Evolutionary conservation across 2,888 invertebrate species (phyloP), one percentile per base, ranked within the genome.

Genomic region (Lamellibrachia satsuma): DNA sequence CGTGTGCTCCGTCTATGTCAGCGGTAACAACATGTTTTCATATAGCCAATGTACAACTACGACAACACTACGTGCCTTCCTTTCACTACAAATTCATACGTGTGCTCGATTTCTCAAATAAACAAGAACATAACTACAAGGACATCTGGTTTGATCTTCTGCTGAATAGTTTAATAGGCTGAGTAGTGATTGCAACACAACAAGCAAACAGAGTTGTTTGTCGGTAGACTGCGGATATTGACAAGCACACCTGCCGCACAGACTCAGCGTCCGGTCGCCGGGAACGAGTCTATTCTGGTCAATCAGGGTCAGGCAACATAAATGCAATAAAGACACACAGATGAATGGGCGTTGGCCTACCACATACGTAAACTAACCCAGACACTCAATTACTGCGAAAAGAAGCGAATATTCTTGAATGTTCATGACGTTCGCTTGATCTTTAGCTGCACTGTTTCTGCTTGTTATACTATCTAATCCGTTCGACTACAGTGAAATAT

Each of bases 371-470:
- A n/a, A 11, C 75, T 75, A 15, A 6, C 75, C n/a, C 75, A n/a
- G 75, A 75, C 75, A 75, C 75, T 75, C 75, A 75, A 75, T 75
- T 75, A 75, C 75, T 75, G 75, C 75, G 75, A 75, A 75, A n/a
- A 75, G 75, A 75, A 75, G n/a, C 75, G 75, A 15, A 75, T 75
- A n/a, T 6, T 75, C 22, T 0, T 22, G 11, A n/a, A 75, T 75
- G 75, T 75, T 75, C 15, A 75, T n/a, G 9, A 55, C 9, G 55
- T 55, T 9, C 55, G 55, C 55, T 55, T 7, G 55, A 9, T 9
- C 55, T 55, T 55, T 9, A 1, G 55, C 55, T 55, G 55, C 55
- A 55, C 2, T 55, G 55, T 55, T 55, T 55, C 55, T 1, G 9
- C 1, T 55, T 55, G 55, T 9, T 3, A 55, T 55, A 55, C 7